Percentiles rank a stretch among this genome's conserved stretches.
Conservation (phyloP, 2,888 invertebrate genomes). For the Graphium colonna region DNA sequence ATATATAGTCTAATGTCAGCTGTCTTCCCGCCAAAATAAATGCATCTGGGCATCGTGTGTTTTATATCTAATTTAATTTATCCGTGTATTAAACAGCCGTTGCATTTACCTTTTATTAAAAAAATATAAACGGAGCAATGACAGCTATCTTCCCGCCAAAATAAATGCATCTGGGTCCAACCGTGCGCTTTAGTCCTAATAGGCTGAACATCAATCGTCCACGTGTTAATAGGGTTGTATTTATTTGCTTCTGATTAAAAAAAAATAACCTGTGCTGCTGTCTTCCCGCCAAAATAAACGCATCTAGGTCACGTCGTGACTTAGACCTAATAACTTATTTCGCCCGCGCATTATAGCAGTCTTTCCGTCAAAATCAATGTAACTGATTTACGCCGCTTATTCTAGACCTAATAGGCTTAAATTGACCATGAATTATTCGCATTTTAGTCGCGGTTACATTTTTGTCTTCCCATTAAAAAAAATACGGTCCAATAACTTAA, state of each 20-base stretch:
- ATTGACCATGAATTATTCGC: background rate
- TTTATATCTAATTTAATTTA: no score
- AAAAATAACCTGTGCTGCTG: background rate
- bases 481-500: no score
- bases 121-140: background rate
- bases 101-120: no score
- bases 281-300: background rate
- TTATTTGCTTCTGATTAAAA: no score
- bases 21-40: background rate
- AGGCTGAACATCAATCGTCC: background rate
- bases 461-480: no score
- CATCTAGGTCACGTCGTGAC: no score
- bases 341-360: background rate
- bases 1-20: background rate
- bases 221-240: conserved; percentile 1
- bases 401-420: no score
- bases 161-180: no score
- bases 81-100: background rate
- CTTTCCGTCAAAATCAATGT: background rate
- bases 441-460: conserved; percentile 1
- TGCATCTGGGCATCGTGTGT: no score
- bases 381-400: no score
- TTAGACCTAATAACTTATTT: no score
- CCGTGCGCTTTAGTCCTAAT: no score
- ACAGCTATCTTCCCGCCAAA: background rate